phyloP scores from a whole-genome alignment of 2,888 invertebrate species.

The Scelioninae gen. 2 region DNA sequence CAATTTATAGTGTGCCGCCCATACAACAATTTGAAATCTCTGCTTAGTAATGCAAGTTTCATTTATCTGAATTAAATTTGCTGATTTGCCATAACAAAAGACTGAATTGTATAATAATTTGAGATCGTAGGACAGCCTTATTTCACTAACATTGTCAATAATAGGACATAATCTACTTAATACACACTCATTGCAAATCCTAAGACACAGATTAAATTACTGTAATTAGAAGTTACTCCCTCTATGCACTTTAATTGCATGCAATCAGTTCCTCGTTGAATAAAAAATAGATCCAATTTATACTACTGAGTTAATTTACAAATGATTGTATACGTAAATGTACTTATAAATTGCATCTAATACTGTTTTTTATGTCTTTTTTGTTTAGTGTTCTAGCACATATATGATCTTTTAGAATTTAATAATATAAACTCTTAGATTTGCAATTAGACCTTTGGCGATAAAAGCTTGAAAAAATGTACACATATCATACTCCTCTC shows the following conservation, averaged over 20 bases:
- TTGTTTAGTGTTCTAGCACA: slow-evolving; percentile 5
- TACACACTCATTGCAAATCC: slow-evolving; percentile 48
- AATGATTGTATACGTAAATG: slow-evolving; percentile 13
- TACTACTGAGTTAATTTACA: slow-evolving; percentile 5
- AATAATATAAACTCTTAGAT: slow-evolving; percentile 47
- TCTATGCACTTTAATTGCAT: slow-evolving; percentile 11
- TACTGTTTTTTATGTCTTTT: slow-evolving; percentile 14
- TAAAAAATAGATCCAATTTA: slow-evolving; percentile 24
- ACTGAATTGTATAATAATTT: slow-evolving; percentile 42
- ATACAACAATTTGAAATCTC: neutral
- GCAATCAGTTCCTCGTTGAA: slow-evolving; percentile 34
- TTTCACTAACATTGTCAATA: slow-evolving; percentile 33
- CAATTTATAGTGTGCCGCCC: slow-evolving; percentile 42
- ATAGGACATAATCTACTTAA: slow-evolving; percentile 42
- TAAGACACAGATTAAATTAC: slow-evolving; percentile 35
- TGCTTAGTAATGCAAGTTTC: slow-evolving; percentile 3
- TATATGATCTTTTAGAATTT: slow-evolving; percentile 6
- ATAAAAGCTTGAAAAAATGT: slow-evolving; percentile 61
- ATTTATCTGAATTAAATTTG: slow-evolving; percentile 19
- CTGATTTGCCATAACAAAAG: slow-evolving; percentile 23
- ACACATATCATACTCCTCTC: slow-evolving; percentile 60
- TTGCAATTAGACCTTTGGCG: slow-evolving; percentile 61
- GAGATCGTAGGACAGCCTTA: slow-evolving; percentile 47
- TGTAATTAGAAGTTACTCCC: slow-evolving; percentile 13
- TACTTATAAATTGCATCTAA: slow-evolving; percentile 19